phyloP scores from a whole-genome alignment of 2,797 vertebrate species.

The Falco berigora region DNA sequence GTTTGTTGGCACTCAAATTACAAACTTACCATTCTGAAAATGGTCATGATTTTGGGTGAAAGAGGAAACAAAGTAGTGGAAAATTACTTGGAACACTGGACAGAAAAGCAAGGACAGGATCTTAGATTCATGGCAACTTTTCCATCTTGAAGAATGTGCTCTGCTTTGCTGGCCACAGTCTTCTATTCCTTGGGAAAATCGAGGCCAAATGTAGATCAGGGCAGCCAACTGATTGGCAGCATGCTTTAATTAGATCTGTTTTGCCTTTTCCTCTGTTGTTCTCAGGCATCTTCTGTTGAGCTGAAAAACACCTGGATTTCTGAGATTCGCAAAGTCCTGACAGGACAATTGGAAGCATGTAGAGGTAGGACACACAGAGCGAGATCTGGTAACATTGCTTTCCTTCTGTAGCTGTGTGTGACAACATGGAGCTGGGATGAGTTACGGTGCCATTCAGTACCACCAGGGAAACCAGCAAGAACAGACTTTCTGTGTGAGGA shows the following conservation, averaged over 20 bases:
- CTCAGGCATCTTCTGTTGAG: slow-evolving; percentile 89
- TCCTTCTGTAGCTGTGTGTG: background rate
- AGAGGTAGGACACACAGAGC: slow-evolving; percentile 76
- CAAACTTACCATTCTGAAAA: background rate
- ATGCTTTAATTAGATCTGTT: background rate
- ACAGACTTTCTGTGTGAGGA: background rate
- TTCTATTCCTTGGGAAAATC: background rate
- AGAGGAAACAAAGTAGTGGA: background rate
- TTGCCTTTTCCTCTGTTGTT: slow-evolving; percentile 7
- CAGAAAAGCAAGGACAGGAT: background rate
- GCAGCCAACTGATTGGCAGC: background rate
- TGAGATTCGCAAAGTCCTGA: slow-evolving; percentile 92
- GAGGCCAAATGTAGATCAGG: background rate
- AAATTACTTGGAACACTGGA: background rate
- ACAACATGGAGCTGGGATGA: background rate
- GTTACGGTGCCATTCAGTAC: background rate
- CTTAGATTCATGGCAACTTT: background rate
- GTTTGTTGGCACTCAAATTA: background rate
- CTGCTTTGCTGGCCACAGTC: background rate
- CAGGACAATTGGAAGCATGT: slow-evolving; percentile 87
- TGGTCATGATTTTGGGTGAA: background rate
- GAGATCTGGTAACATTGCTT: background rate
- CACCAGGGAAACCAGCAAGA: background rate
- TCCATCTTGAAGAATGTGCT: background rate
- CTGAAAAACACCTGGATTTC: slow-evolving; percentile 93